Evolutionary conservation across 1,140 invertebrate genomes (phyloP), one percentile per base, ranked within the genome.

Genomic region (Drosophila kikkawai): DNA sequence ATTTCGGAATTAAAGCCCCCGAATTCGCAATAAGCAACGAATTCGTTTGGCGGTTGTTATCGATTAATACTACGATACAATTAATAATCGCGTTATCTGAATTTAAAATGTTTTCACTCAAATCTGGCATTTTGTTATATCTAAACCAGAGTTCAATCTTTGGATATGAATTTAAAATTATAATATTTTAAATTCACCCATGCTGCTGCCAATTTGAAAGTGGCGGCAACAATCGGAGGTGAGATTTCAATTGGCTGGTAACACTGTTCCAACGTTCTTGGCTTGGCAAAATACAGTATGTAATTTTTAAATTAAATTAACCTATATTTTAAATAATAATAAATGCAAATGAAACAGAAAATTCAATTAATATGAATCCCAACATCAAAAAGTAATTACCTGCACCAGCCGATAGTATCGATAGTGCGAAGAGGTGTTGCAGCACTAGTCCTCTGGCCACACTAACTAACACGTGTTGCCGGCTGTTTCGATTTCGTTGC

Each of bases 401-500:
- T 26, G 4, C 3, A 26, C 26, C 26, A 26, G 26, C 26, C 32
- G 32, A 34, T 34, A 9, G 32, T 34, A 34, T 22, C 45, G 45
- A 26, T 47, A 7, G 7, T 0, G 4, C 7, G 22, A 15, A 9
- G 45, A 4, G n/a, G n/a, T 7, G 45, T 0, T 15, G 51, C 17
- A 36, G 17, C 17, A 5, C 26, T 29, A 1, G 0, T n/a, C 19
- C 19, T 71, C 67, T 45, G 65, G 32, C 34, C 15, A 60, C 44
- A 11, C 45, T 58, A 11, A 22, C 45, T 42, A 75, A 69, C 82
- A 86, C 82, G 82, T 86, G 83, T 76, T 82, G 80, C 75, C 80
- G 80, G 80, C 80, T 69, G 55, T 68, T 78, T 69, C 34, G 67
- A 66, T 63, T 63, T 47, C 41, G 15, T 22, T 44, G 45, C 26